Evolutionary conservation across 2,797 vertebrate genomes (phyloP), one percentile per base, ranked within the genome.

Genomic region (Sandelia bainsii): DNA sequence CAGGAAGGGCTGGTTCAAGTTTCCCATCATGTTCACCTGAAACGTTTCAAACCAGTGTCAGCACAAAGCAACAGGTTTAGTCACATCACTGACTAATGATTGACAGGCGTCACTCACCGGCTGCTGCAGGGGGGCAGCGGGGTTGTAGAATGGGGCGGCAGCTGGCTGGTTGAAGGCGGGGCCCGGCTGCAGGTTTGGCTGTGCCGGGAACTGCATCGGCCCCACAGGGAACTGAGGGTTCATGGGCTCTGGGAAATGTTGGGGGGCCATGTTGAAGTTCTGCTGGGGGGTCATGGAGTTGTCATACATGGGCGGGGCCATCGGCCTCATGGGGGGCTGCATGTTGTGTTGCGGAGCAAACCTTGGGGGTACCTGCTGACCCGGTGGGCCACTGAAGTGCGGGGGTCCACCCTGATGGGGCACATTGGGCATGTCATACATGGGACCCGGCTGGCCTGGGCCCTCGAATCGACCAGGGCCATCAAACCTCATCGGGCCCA

Each of bases 91-190:
- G 7, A n/a, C 5, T 19, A 2, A 10, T 39, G 19, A 42, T 27
- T 29, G 23, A 37, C 57, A 39, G 34, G 12, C 8, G 3, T 20
- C 5, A 42, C 96, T 95, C 88, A 99, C 98, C 92, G 95, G 94
- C 75, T 94, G 94, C 73, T 94, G 88, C 70, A 94, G 86, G 32
- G 94, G 68, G 6, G 85, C 88, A 3, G 90, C 89, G 3, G 83
- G 93, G 79, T 92, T 93, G 82, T 93, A 94, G 89, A 95, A 96
- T 66, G 92, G 91, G 62, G 91, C 95, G 42, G 92, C 93, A 66
- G 89, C 96, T 13, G 96, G 94, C 27, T 97, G 96, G 5, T 87
- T 95, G 89, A 96, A 98, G 61, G 94, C 93, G 65, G 93, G 92
- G 1, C 87, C 87, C 4, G 89, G 91, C 0, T 96, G 92, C 66